Percentiles rank a stretch among this genome's conserved stretches.
These are phyloP conservation scores for Harmothoe impar DNA, from an alignment of 2,888 invertebrate genomes.

Conservation along the genomic window DNA sequence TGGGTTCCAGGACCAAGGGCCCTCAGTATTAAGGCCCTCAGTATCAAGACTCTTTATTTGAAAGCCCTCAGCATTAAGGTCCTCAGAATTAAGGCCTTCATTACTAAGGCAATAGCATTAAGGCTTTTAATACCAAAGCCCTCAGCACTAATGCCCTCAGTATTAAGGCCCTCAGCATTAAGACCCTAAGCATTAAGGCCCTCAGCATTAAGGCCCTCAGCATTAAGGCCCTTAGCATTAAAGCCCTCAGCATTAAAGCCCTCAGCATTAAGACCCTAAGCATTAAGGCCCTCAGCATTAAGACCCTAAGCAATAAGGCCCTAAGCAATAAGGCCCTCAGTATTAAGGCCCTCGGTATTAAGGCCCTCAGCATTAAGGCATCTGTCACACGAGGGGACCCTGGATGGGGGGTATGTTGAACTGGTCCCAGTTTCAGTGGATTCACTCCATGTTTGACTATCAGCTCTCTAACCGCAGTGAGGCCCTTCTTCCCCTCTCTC, in stretches of 20 bases:
- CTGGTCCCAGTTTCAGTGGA: too few relatives aligned
- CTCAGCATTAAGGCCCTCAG: neutral
- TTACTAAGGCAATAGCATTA: too few relatives aligned
- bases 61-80: neutral
- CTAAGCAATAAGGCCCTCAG: neutral
- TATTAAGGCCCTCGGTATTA: neutral
- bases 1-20: too few relatives aligned
- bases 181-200: neutral
- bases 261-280: neutral
- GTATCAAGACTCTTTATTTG: too few relatives aligned
- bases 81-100: neutral
- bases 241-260: neutral
- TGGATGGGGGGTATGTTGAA: too few relatives aligned
- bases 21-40: too few relatives aligned
- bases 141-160: neutral
- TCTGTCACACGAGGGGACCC: too few relatives aligned
- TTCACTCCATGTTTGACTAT: too few relatives aligned
- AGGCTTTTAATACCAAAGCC: too few relatives aligned
- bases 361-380: neutral
- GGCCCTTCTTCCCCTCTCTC: too few relatives aligned
- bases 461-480: too few relatives aligned
- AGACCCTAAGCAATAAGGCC: neutral
- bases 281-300: conserved; percentile 1
- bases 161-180: neutral
- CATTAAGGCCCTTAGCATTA: conserved; percentile 1